Conservation (phyloP, 2,797 vertebrate species). For the Gadopsis bispinosus region DNA sequence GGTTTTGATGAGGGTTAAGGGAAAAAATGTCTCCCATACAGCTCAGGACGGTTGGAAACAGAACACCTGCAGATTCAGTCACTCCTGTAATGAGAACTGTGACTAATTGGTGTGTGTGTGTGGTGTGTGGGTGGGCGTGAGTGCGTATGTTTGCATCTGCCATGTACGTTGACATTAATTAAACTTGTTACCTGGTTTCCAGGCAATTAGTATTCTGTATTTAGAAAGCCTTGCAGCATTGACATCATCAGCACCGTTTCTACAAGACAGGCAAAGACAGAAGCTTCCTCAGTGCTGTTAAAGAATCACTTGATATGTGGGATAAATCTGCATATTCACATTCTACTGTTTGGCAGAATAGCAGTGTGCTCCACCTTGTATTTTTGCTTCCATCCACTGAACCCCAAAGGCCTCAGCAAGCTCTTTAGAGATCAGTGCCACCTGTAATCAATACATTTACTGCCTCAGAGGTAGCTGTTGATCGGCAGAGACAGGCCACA, state of each 20-base stretch:
- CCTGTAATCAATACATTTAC: conserved; percentile 65
- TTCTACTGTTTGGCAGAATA: not conserved
- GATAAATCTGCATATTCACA: not conserved
- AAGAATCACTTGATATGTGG: conserved; percentile 1
- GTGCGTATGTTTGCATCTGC: conserved; percentile 7
- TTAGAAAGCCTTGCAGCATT: conserved; percentile 15
- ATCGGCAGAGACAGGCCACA: conserved; percentile 46
- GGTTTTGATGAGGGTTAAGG: conserved; percentile 66
- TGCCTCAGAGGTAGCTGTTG: conserved; percentile 52
- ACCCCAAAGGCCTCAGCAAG: conserved; percentile 30
- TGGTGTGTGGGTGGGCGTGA: conserved; percentile 6
- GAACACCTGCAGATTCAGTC: conserved; percentile 59
- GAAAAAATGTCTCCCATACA: conserved; percentile 34
- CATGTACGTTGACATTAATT: conserved; percentile 57
- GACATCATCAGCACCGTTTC: conserved; percentile 14
- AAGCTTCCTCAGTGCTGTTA: conserved; percentile 6
- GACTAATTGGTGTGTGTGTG: conserved; percentile 52
- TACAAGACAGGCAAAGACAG: conserved; percentile 11
- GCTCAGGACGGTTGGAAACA: conserved; percentile 40
- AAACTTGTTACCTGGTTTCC: conserved; percentile 55
- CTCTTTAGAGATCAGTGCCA: conserved; percentile 38
- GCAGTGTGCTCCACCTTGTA: conserved; percentile 8
- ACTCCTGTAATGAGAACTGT: conserved; percentile 33
- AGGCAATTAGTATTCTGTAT: conserved; percentile 45
- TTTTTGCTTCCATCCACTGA: conserved; percentile 5